Evolutionary conservation across 2,113 vertebrate genomes (phyloP).

Genomic region (Albula goreensis): DNA sequence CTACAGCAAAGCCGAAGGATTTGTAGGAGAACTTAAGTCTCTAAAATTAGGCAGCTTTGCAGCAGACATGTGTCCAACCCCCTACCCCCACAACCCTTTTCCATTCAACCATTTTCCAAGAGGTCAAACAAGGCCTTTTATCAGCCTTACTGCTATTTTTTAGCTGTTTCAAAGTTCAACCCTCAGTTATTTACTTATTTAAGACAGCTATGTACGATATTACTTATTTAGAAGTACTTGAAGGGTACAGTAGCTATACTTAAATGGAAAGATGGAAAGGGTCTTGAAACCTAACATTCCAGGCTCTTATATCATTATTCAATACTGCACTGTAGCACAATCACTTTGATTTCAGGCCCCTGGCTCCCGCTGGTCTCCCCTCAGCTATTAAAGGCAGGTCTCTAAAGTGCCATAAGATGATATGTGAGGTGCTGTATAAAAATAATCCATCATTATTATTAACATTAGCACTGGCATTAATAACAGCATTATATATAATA

Average conservation of each 20-base stretch:
- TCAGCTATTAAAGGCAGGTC: no score
- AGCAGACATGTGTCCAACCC: slow-evolving; percentile 47
- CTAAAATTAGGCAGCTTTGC: slow-evolving; percentile 59
- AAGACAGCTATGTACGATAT: background rate
- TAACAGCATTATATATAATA: no score
- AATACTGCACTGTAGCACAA: background rate
- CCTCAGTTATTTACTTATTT: background rate
- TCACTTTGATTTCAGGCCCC: no score
- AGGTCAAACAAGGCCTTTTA: background rate
- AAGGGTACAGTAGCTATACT: background rate
- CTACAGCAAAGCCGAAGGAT: slow-evolving; percentile 58
- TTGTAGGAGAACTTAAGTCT: slow-evolving; percentile 58
- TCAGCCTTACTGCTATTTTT: background rate
- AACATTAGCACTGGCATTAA: no score
- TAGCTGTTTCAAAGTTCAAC: background rate
- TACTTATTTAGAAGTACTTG: background rate
- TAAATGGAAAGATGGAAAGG: background rate
- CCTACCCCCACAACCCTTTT: slow-evolving; percentile 10
- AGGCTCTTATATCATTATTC: background rate
- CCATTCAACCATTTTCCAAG: background rate
- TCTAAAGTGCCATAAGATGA: background rate
- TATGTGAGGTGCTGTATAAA: no score
- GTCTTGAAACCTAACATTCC: no score
- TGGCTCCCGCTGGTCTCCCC: no score
- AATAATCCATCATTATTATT: background rate